phyloP scores from a whole-genome alignment of 2,113 vertebrate genomes.

The Muntiacus muntjak region DNA sequence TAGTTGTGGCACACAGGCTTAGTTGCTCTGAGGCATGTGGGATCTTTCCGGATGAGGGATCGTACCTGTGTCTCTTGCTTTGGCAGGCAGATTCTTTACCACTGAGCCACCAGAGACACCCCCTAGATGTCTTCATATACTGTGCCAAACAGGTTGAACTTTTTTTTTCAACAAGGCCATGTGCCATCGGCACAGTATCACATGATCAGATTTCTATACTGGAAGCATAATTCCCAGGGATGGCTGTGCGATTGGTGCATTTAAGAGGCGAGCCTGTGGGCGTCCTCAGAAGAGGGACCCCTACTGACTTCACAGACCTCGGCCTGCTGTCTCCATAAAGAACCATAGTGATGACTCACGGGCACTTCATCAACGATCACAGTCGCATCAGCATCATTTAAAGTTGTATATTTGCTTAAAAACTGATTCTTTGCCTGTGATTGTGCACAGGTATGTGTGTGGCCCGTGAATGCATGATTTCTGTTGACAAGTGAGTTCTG shows the following conservation, averaged over 20 bases:
- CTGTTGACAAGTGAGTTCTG: neutral
- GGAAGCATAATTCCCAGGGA: neutral
- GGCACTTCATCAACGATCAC: rapidly evolving
- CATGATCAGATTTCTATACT: rapidly evolving
- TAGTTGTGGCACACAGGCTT: neutral
- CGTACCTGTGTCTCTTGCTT: neutral
- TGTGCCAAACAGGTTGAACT: neutral
- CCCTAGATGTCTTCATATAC: neutral
- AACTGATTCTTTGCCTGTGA: neutral
- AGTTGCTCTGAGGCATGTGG: neutral
- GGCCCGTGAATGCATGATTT: rapidly evolving
- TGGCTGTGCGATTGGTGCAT: rapidly evolving
- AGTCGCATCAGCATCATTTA: neutral
- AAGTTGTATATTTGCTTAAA: neutral
- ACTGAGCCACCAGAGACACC: neutral
- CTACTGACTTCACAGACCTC: rapidly evolving
- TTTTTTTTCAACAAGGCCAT: neutral
- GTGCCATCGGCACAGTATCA: neutral
- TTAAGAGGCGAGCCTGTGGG: neutral
- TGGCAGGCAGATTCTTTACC: neutral
- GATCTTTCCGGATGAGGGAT: neutral
- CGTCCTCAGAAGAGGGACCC: neutral
- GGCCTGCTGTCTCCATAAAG: neutral
- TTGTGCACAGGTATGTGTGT: no score
- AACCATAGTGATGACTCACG: rapidly evolving